phyloP scores from a whole-genome alignment of 2,888 invertebrate species.

The Eupithecia insigniata region DNA sequence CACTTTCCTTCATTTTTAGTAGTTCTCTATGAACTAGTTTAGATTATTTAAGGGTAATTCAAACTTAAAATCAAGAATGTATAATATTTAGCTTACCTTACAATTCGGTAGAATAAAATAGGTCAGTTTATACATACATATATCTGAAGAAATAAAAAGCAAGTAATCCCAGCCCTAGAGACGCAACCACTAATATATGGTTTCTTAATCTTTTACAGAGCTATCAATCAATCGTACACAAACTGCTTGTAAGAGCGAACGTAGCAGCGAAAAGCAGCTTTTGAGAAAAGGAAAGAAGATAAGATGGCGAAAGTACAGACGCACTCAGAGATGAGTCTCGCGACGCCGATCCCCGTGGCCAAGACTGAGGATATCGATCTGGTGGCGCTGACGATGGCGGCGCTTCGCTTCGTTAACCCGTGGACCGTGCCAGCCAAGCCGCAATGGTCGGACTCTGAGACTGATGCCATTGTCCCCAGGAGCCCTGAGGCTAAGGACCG shows the following conservation, averaged over 20 bases:
- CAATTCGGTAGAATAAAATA: neutral
- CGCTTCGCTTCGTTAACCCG: constrained; percentile 75
- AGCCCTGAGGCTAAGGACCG: constrained; percentile 71
- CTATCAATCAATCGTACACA: constrained; percentile 58
- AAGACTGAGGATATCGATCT: constrained; percentile 71
- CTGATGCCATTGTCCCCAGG: constrained; percentile 57
- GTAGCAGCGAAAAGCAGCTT: constrained; percentile 31
- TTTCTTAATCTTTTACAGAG: constrained; percentile 71
- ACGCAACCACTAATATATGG: constrained; percentile 58
- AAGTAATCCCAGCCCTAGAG: constrained; percentile 47
- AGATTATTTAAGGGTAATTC: neutral
- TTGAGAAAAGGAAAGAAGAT: constrained; percentile 29
- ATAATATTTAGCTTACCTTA: neutral
- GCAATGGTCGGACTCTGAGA: constrained; percentile 53
- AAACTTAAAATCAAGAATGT: neutral
- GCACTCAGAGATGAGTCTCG: constrained; percentile 65
- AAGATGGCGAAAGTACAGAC: constrained; percentile 75
- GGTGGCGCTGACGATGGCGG: constrained; percentile 78
- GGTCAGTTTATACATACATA: neutral
- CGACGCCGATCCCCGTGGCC: constrained; percentile 62
- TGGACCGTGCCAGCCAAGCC: constrained; percentile 66
- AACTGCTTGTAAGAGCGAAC: constrained; percentile 52
- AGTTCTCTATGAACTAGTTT: neutral
- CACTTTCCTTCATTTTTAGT: constrained; percentile 22
- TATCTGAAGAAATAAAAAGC: neutral